phyloP scores from a whole-genome alignment of 1,140 invertebrate species.

The Drosophila mayri region DNA sequence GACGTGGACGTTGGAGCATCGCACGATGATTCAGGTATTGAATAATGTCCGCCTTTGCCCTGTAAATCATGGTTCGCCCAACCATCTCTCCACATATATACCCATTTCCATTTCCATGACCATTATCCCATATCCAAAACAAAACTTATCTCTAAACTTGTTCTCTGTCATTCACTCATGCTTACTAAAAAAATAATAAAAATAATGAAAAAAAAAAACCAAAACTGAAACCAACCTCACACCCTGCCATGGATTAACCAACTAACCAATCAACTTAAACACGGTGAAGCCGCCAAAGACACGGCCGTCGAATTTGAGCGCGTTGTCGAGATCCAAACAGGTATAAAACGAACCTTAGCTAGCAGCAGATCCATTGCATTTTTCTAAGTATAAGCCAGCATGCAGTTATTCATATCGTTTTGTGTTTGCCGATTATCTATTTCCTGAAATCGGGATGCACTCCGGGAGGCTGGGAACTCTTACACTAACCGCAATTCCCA shows the following conservation, averaged over 20 bases:
- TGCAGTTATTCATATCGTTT: constrained; percentile 8
- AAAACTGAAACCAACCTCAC: constrained; percentile 36
- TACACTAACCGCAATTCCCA: neutral
- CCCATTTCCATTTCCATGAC: neutral
- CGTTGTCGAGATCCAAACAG: constrained; percentile 80
- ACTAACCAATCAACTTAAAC: constrained; percentile 56
- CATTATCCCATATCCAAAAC: constrained; percentile 19
- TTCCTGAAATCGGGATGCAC: neutral
- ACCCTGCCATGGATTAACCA: constrained; percentile 36
- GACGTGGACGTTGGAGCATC: constrained; percentile 85
- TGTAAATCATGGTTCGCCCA: neutral
- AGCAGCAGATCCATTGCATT: constrained; percentile 2
- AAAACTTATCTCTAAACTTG: constrained; percentile 62
- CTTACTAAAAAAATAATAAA: constrained; percentile 45
- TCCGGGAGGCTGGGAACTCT: neutral
- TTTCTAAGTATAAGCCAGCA: neutral
- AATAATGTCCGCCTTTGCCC: neutral
- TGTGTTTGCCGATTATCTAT: neutral
- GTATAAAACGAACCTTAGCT: constrained; percentile 50
- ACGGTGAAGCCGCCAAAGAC: constrained; percentile 66
- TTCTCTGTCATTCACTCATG: constrained; percentile 73
- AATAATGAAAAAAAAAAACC: constrained; percentile 9
- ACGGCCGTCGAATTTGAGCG: constrained; percentile 74
- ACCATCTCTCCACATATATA: neutral
- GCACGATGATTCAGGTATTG: constrained; percentile 78